phyloP scores from a whole-genome alignment of 2,113 vertebrate genomes.

The Pyxicephalus adspersus region DNA sequence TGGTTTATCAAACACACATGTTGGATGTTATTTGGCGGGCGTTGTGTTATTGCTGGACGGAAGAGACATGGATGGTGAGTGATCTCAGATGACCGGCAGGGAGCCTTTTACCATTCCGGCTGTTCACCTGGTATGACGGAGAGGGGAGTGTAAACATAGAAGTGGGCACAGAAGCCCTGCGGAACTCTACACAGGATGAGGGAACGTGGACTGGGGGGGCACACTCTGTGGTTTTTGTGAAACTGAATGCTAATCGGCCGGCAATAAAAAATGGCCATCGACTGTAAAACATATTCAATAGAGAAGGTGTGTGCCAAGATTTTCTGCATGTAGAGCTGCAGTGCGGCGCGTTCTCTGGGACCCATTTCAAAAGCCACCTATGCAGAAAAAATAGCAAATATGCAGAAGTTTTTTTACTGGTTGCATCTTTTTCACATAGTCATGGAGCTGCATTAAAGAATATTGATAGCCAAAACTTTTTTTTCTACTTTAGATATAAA shows the following conservation, averaged over 20 bases:
- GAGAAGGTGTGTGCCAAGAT: too few relatives aligned
- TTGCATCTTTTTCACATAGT: too few relatives aligned
- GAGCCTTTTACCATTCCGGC: conserved; percentile 22
- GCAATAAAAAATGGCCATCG: not conserved
- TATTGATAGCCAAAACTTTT: too few relatives aligned
- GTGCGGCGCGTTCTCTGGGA: too few relatives aligned
- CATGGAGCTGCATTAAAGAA: too few relatives aligned
- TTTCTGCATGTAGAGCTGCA: too few relatives aligned
- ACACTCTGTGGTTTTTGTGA: not conserved
- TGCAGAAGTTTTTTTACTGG: too few relatives aligned
- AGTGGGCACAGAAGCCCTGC: not conserved
- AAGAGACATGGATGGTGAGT: conserved; percentile 23
- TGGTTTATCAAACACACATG: conserved; percentile 46
- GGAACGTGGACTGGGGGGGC: not conserved
- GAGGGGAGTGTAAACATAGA: conserved; percentile 13
- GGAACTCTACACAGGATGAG: not conserved
- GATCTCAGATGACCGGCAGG: conserved; percentile 36
- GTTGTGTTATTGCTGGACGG: conserved; percentile 29
- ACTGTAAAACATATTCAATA: not conserved
- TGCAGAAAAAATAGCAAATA: too few relatives aligned
- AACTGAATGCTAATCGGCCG: not conserved
- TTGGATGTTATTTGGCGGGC: conserved; percentile 22
- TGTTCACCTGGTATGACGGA: not conserved
- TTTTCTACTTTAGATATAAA: too few relatives aligned
- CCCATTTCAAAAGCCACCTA: too few relatives aligned